A percentile compares a stretch with the other conserved stretches of the same genome.
Conservation (phyloP, 2,113 vertebrate genomes). For the Reinhardtius hippoglossoides region DNA sequence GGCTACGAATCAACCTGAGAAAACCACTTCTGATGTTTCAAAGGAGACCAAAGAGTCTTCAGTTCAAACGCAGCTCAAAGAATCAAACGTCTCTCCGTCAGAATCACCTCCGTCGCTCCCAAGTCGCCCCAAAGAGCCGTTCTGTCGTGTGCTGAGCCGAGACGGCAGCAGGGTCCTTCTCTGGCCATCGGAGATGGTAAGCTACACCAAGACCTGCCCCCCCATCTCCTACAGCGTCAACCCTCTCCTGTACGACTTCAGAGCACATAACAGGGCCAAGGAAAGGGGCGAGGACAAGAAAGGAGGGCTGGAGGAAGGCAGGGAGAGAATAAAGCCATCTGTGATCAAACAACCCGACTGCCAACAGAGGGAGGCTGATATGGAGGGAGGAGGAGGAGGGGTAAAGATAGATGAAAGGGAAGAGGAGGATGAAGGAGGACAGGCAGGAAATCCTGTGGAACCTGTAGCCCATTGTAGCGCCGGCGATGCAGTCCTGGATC, state of each 20-base stretch:
- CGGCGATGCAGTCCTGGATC: conserved; percentile 5
- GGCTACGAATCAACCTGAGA: not conserved
- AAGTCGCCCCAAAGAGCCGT: conserved; percentile 66
- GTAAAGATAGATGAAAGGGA: conserved; percentile 65
- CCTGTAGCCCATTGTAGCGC: conserved; percentile 41
- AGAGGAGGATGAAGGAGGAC: conserved; percentile 61
- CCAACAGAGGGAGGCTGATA: conserved; percentile 56
- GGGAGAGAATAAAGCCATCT: conserved; percentile 56
- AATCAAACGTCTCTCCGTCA: not conserved
- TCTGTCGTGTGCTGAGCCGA: conserved; percentile 66
- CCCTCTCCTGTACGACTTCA: conserved; percentile 78
- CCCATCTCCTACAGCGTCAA: conserved; percentile 75
- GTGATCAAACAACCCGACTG: conserved; percentile 69
- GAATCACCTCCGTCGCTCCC: not conserved
- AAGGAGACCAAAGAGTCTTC: conserved; percentile 38
- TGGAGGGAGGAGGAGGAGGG: conserved; percentile 50
- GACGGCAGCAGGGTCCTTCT: conserved; percentile 69
- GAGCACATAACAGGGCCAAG: conserved; percentile 61
- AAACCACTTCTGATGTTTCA: not conserved
- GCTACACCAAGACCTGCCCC: conserved; percentile 67
- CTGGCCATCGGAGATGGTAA: conserved; percentile 78
- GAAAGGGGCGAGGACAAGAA: conserved; percentile 40
- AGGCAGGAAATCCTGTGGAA: conserved; percentile 68
- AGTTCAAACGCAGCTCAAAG: conserved; percentile 12
- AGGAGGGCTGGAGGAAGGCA: conserved; percentile 45